Evolutionary conservation across 2,113 vertebrate genomes (phyloP).

Genomic region (Tupaia tana): DNA sequence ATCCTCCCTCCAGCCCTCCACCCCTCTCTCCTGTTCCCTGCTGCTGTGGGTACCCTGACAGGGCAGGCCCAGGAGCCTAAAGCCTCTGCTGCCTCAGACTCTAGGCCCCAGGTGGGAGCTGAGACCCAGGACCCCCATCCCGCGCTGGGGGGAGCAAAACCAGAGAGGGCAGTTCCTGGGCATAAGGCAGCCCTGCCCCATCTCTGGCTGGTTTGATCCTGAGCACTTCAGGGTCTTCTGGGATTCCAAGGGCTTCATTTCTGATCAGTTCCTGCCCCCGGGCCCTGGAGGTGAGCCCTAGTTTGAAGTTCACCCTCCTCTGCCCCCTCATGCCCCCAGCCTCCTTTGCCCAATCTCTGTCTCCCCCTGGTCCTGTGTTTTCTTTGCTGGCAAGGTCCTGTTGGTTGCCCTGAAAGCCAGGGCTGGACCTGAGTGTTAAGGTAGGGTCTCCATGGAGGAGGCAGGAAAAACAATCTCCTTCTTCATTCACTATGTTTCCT

Average conservation of each 20-base stretch:
- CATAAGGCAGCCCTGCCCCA: neutral
- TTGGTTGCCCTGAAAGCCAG: neutral
- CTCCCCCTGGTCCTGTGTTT: neutral
- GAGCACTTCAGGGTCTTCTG: neutral
- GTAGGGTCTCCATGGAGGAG: neutral
- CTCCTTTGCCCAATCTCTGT: neutral
- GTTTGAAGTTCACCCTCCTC: neutral
- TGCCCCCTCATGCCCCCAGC: neutral
- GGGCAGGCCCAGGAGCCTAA: accelerated
- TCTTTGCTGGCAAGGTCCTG: neutral
- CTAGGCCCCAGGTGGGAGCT: neutral
- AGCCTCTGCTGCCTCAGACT: neutral
- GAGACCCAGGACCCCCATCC: too few relatives aligned
- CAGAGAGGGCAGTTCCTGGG: neutral
- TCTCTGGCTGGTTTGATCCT: neutral
- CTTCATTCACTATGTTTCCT: neutral
- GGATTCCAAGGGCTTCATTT: neutral
- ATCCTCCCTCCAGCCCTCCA: accelerated
- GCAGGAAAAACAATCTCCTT: neutral
- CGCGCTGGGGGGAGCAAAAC: accelerated
- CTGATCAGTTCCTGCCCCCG: accelerated
- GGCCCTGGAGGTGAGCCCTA: neutral
- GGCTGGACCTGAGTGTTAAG: neutral
- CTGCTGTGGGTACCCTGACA: too few relatives aligned
- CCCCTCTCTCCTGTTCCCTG: neutral